Conservation (phyloP, 2,888 invertebrate species). For the Conomelus anceps region DNA sequence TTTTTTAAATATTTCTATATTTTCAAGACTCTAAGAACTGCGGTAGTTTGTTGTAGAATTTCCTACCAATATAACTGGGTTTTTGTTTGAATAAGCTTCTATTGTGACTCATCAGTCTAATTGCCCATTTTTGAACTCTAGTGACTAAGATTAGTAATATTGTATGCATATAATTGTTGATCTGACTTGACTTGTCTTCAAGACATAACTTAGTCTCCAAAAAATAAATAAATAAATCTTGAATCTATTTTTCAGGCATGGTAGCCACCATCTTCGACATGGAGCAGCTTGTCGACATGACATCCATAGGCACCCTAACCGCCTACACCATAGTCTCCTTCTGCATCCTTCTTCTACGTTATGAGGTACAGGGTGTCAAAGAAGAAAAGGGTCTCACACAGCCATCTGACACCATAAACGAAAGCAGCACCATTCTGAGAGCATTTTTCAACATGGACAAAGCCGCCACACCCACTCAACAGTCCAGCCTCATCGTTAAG, state of each 20-base stretch:
- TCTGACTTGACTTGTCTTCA: no score
- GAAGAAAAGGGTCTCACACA: neutral
- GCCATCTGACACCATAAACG: neutral
- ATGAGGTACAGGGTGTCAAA: neutral
- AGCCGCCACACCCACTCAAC: neutral
- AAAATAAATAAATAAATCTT: neutral
- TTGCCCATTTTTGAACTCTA: no score
- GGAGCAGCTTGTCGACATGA: slow-evolving; percentile 87
- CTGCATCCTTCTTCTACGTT: slow-evolving; percentile 80
- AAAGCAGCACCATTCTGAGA: neutral
- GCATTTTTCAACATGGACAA: neutral
- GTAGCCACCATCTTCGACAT: slow-evolving; percentile 86
- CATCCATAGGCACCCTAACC: slow-evolving; percentile 86
- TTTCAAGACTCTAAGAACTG: no score
- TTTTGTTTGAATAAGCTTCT: no score
- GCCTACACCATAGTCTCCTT: slow-evolving; percentile 89
- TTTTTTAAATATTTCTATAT: no score
- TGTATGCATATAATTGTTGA: no score
- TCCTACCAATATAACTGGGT: no score
- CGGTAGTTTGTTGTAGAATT: no score
- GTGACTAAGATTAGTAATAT: no score
- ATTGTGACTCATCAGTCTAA: no score
- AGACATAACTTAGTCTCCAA: no score
- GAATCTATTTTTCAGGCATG: slow-evolving; percentile 48
- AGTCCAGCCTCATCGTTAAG: neutral